Evolutionary conservation across 2,888 invertebrate species (phyloP), one percentile per base, ranked within the genome.

Genomic region (Drosophila mimica): DNA sequence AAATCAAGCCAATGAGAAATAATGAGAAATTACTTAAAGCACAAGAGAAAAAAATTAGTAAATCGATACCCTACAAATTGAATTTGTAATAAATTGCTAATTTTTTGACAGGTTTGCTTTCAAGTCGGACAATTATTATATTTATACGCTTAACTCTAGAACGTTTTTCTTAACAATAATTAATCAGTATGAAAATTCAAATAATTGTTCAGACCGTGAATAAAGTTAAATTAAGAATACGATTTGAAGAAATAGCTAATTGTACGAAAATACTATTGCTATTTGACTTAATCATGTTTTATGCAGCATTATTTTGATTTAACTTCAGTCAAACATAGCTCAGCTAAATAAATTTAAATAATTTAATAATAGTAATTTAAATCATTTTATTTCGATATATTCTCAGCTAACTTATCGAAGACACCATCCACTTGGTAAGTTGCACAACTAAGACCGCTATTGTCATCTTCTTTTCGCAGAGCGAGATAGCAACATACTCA

Each of bases 341-440:
- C 11, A 43, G 20, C 11, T 11, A 20, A 43, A 11, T 25, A 4
- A 46, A 15, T 15, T 25, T 0, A 25, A 13, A 1, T 25, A 15
- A 46, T 46, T 46, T 25, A 25, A 25, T 8, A 8, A 20, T 20
- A 25, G 25, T 8, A 46, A 4, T 46, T 46, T 15, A 4, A 4
- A 4, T 46, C 0, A 2, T 7, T 25, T 25, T 2, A 43, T 74
- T 57, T 20, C 46, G 49, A 34, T 31, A 60, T 74, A 64, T 60
- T 76, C 9, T 7, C 34, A n/a, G 3, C 48, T 2, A 33, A 13
- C 17, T 33, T 36, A 78, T 57, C 43, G 13, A n/a, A 0, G 66
- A 77, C 73, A 67, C 5, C 2, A 56, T 71, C 78, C 78, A 51
- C 0, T 1, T 38, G 49, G 54, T 66, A 25, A 15, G 28, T 46